A percentile compares a stretch with the other conserved stretches of the same genome.
These are phyloP conservation scores for Diaphora mendica DNA, from an alignment of 2,888 invertebrate genomes.

Conservation along the genomic window DNA sequence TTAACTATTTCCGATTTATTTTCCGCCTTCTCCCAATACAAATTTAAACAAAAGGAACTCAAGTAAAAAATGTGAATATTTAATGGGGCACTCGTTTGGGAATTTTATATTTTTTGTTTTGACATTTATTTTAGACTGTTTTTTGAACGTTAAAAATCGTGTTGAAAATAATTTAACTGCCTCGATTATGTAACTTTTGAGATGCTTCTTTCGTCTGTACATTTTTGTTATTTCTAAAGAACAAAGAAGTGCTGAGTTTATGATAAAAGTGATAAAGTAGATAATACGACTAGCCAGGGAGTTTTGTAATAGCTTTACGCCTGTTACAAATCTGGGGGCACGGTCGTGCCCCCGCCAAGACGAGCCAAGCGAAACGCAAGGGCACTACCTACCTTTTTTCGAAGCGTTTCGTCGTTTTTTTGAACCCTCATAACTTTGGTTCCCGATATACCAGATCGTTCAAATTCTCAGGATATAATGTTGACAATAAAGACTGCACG, in stretches of 20 bases:
- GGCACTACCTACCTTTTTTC: too few species aligned
- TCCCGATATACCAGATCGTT: too few species aligned
- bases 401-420: too few species aligned
- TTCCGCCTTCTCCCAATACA: conserved; percentile 30
- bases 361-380: too few species aligned
- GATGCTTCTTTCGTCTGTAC: not conserved
- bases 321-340: not conserved
- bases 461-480: too few species aligned
- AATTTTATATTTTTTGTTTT: not conserved
- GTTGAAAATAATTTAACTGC: not conserved
- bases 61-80: conserved; percentile 6
- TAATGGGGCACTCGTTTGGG: not conserved
- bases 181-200: not conserved
- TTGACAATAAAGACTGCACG: too few species aligned
- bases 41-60: conserved; percentile 8
- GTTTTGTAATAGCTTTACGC: not conserved
- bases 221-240: not conserved
- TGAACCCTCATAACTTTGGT: too few species aligned
- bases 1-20: conserved; percentile 32
- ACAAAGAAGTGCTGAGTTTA: not conserved
- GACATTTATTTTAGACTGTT: not conserved
- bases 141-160: not conserved
- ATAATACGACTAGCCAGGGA: conserved; percentile 1
- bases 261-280: not conserved
- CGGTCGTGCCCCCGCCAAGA: too few species aligned